Base-by-base conservation (phyloP, 1,140 invertebrate genomes). In the Drosophila takahashii region DNA sequence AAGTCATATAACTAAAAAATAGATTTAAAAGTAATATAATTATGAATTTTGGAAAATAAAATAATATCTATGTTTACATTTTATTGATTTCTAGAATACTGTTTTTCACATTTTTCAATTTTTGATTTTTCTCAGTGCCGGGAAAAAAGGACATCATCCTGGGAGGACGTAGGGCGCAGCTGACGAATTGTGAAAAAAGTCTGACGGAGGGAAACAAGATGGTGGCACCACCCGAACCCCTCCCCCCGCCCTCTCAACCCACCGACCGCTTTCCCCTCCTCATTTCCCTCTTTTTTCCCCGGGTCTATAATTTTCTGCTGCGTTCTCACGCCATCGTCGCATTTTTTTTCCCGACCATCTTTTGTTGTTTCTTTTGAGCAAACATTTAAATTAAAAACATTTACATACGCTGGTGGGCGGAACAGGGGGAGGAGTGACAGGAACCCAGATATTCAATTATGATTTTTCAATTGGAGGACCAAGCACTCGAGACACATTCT, bases 301-400 rank as follows among this genome's bases (percentile, higher is more conserved):
- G 26, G 44, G 71, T 62, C 79, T 77, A 77, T 87, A 79, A 87
- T 87, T 87, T 87, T 84, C 79, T 83, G 79, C 79, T 89, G 77
- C 84, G 84, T 89, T 89, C 84, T 84, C 84, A 89, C 84, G 84
- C 84, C 84, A 89, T 89, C 84, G 84, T 90, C 84, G 77, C 73
- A 89, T 87, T 78, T 86, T 87, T 79, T 81, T 57, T 61, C 11
- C 44, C 50, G 26, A 45, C 27, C 69, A 51, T 44, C 53, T 45
- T 58, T 67, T 77, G 56, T 83, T 60, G 59, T 70, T 80, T 75
- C 67, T 58, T 89, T 87, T 79, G 65, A 83, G 84, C 71, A 87
- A 87, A 87, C 84, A 87, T 89, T 89, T 87, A 87, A 87, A 87
- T 87, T 89, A 84, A 87, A 87, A 89, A 77, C 80, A 89, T 89